These are phyloP conservation scores for Idaea aversata DNA, from an alignment of 2,888 invertebrate species.

Conservation along the genomic window DNA sequence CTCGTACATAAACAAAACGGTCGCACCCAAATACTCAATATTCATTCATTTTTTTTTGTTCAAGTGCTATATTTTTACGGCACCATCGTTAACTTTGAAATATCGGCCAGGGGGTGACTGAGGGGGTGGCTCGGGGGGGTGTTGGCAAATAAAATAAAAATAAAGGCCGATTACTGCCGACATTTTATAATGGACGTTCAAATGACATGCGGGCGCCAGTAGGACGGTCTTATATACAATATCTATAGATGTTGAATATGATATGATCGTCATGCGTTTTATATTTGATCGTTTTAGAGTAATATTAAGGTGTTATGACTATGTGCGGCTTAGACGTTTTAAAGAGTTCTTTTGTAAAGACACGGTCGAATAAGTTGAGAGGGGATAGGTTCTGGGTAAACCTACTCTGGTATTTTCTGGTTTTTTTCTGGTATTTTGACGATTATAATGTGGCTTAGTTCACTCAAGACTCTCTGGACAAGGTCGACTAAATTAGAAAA, in stretches of 20 bases:
- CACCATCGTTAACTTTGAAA: constrained; percentile 78
- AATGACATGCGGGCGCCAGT: constrained; percentile 77
- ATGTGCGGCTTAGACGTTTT: constrained; percentile 3
- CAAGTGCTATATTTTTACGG: constrained; percentile 74
- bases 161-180: constrained; percentile 76
- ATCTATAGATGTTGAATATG: background rate
- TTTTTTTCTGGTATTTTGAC: no score
- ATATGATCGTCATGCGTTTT: background rate
- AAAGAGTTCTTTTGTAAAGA: no score
- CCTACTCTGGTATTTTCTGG: no score
- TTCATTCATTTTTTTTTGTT: constrained; percentile 57
- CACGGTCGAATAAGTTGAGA: no score
- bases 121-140: constrained; percentile 44
- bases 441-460: no score
- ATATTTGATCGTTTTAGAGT: background rate
- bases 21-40: constrained; percentile 52
- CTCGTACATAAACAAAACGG: constrained; percentile 35
- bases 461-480: no score
- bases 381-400: no score
- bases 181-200: constrained; percentile 77
- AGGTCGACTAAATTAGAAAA: no score
- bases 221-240: constrained; percentile 23
- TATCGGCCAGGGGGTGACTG: constrained; percentile 57
- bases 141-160: constrained; percentile 77
- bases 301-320: constrained; percentile 24